These are phyloP conservation scores for Elegia similella DNA, from an alignment of 2,888 invertebrate genomes.

Conservation along the genomic window DNA sequence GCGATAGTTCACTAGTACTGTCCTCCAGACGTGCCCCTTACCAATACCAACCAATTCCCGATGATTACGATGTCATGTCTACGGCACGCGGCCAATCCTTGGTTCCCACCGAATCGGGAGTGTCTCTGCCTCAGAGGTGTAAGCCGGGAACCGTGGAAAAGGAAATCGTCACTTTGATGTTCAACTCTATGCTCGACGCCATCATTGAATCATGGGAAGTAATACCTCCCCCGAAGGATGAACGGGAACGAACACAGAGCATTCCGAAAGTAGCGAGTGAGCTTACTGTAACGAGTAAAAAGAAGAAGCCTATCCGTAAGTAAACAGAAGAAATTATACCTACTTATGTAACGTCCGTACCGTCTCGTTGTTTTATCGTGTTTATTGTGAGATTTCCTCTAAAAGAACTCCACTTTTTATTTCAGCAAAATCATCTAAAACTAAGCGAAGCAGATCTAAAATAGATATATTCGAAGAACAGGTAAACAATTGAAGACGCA, in stretches of 20 bases:
- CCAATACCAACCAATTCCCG: slow-evolving; percentile 21
- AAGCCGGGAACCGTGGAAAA: slow-evolving; percentile 49
- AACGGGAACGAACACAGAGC: slow-evolving; percentile 34
- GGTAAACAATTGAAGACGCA: background rate
- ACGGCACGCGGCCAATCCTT: slow-evolving; percentile 39
- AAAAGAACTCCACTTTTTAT: slow-evolving; percentile 19
- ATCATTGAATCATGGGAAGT: slow-evolving; percentile 66
- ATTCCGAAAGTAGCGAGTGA: slow-evolving; percentile 49
- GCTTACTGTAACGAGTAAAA: slow-evolving; percentile 43
- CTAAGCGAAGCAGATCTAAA: slow-evolving; percentile 49
- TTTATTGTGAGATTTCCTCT: too few species aligned
- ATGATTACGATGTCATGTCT: slow-evolving; percentile 31
- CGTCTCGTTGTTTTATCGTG: too few species aligned
- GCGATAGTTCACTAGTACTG: slow-evolving; percentile 56
- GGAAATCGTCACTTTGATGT: slow-evolving; percentile 60
- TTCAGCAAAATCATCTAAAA: slow-evolving; percentile 38
- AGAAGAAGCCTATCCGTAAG: slow-evolving; percentile 42
- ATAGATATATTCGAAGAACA: slow-evolving; percentile 31
- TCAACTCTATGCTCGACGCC: slow-evolving; percentile 62
- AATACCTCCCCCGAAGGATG: slow-evolving; percentile 41
- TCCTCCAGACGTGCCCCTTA: background rate
- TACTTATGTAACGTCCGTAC: too few species aligned
- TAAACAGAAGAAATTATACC: too few species aligned
- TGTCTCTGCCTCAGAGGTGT: slow-evolving; percentile 33
- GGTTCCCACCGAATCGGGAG: slow-evolving; percentile 39